Conservation (phyloP, 2,888 invertebrate genomes). For the Caenorhabditis sp. region DNA sequence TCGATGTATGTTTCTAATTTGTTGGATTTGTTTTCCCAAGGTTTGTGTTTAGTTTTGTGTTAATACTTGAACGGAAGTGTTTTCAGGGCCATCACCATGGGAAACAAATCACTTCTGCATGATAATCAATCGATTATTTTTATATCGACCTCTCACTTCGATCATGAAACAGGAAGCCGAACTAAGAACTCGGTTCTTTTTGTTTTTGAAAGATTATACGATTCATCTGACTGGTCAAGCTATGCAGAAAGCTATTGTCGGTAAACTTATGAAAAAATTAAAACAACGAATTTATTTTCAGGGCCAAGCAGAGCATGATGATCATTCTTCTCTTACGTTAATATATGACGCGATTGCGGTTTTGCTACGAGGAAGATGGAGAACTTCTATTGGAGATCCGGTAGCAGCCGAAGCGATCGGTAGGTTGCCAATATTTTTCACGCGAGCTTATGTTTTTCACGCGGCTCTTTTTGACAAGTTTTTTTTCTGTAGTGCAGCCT, state of each 20-base stretch:
- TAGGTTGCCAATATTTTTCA: neutral
- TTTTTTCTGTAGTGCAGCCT: too few relatives aligned
- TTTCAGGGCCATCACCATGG: slow-evolving; percentile 74
- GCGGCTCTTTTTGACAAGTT: too few relatives aligned
- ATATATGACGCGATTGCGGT: slow-evolving; percentile 79
- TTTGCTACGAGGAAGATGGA: slow-evolving; percentile 72
- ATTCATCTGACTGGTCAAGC: slow-evolving; percentile 49
- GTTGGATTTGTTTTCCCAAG: slow-evolving; percentile 41
- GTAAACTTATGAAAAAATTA: neutral
- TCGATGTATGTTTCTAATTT: slow-evolving; percentile 39
- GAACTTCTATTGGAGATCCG: slow-evolving; percentile 14
- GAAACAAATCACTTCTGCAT: slow-evolving; percentile 80
- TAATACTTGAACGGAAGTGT: too few relatives aligned
- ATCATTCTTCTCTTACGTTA: slow-evolving; percentile 79
- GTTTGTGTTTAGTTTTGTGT: slow-evolving; percentile 7
- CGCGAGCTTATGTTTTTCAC: too few relatives aligned
- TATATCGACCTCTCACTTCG: slow-evolving; percentile 75
- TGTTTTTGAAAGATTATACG: slow-evolving; percentile 46
- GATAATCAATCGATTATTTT: slow-evolving; percentile 78
- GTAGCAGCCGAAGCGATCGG: slow-evolving; percentile 34
- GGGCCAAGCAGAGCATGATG: slow-evolving; percentile 68
- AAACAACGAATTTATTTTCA: slow-evolving; percentile 10
- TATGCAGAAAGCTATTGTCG: slow-evolving; percentile 50
- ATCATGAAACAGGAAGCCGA: slow-evolving; percentile 73
- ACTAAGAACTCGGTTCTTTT: slow-evolving; percentile 71